A percentile compares a stretch with the other conserved stretches of the same genome.
phyloP scores from a whole-genome alignment of 2,797 vertebrate genomes.

The Chiroxiphia lanceolata region DNA sequence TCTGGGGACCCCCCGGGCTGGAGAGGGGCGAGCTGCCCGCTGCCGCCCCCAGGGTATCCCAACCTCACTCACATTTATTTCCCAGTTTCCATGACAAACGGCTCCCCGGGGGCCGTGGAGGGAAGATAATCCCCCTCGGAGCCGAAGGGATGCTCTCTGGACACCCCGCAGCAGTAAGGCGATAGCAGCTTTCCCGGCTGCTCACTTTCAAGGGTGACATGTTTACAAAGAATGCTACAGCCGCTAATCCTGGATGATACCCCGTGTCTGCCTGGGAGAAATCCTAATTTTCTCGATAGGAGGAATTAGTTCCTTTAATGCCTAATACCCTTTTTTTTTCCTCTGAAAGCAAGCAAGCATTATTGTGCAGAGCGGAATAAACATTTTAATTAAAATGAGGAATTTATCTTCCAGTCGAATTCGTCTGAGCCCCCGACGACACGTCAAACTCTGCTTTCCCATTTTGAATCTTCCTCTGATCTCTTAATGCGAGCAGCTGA shows the following conservation, averaged over 20 bases:
- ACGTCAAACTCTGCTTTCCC: background rate
- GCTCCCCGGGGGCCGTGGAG: background rate
- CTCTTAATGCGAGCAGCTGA: constrained; percentile 54
- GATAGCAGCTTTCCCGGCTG: constrained; percentile 49
- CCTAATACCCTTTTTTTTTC: constrained; percentile 26
- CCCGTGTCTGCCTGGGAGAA: constrained; percentile 62
- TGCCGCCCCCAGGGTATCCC: background rate
- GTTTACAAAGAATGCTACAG: constrained; percentile 69
- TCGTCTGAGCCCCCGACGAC: background rate
- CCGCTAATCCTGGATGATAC: constrained; percentile 66
- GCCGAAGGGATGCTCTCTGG: constrained; percentile 4
- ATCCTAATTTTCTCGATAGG: constrained; percentile 55
- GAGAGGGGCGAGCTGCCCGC: background rate
- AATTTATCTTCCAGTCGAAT: constrained; percentile 44
- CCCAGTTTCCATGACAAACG: background rate
- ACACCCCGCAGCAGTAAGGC: constrained; percentile 42
- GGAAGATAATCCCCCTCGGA: constrained; percentile 33
- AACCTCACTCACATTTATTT: background rate
- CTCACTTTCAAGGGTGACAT: constrained; percentile 65
- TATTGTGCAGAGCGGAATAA: constrained; percentile 58
- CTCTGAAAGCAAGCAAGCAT: constrained; percentile 39
- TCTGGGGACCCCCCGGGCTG: accelerated
- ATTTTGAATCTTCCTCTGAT: constrained; percentile 54
- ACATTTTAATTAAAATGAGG: constrained; percentile 65
- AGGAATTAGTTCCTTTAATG: constrained; percentile 64